phyloP scores from a whole-genome alignment of 2,797 vertebrate species.

The Malacoraja senta region DNA sequence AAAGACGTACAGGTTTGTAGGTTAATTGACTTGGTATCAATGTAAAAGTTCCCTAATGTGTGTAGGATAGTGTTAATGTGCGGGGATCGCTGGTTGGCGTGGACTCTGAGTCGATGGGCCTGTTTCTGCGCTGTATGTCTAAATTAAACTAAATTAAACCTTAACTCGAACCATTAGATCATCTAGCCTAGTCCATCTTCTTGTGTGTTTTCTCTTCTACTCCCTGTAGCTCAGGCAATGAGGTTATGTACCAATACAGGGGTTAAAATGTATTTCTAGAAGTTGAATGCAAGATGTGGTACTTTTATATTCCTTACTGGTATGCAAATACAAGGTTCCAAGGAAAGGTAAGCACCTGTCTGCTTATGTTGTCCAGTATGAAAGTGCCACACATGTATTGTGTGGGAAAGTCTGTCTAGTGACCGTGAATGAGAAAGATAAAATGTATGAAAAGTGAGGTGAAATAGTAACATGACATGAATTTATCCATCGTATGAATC shows the following conservation, averaged over 20 bases:
- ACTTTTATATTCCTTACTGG: not conserved
- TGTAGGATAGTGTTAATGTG: too few species aligned
- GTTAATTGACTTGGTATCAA: too few species aligned
- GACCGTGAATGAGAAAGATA: not conserved
- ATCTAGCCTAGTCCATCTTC: not conserved
- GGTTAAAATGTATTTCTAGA: not conserved
- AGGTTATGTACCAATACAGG: not conserved
- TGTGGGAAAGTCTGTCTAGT: not conserved
- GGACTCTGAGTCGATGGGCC: too few species aligned
- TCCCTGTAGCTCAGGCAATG: not conserved
- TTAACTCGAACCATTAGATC: not conserved
- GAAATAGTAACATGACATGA: not conserved
- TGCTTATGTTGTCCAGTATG: slow-evolving; percentile 19
- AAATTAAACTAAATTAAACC: too few species aligned
- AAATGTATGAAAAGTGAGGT: not conserved
- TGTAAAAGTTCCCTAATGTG: too few species aligned
- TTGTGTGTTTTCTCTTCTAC: not conserved
- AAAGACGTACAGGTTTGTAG: too few species aligned
- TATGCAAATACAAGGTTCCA: not conserved
- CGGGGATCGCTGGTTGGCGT: too few species aligned
- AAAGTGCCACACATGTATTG: not conserved
- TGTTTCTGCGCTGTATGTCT: too few species aligned
- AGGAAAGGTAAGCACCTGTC: not conserved
- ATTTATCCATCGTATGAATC: not conserved
- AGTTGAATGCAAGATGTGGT: not conserved